phyloP scores from a whole-genome alignment of 2,797 vertebrate species.

The Rallus crepitans region DNA sequence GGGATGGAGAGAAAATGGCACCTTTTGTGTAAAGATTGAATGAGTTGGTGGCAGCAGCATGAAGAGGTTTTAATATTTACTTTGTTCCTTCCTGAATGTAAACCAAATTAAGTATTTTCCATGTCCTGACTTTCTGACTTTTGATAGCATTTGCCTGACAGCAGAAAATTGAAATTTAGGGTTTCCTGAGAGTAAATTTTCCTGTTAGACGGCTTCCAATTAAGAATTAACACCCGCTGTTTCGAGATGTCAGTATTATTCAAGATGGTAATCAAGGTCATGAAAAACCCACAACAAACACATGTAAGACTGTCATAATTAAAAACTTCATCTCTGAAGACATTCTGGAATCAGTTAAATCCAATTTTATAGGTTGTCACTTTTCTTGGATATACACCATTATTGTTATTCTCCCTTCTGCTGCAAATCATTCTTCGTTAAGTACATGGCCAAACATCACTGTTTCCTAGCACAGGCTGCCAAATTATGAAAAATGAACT shows the following conservation, averaged over 20 bases:
- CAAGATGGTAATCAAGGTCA: background rate
- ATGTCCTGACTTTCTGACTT: background rate
- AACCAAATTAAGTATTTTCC: background rate
- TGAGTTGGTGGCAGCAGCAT: background rate
- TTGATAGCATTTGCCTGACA: background rate
- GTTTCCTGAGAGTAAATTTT: background rate
- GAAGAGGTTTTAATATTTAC: background rate
- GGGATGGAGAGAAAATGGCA: background rate
- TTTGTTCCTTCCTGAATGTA: background rate
- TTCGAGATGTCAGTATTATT: background rate
- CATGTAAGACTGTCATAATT: background rate
- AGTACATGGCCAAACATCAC: background rate
- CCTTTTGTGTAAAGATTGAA: background rate
- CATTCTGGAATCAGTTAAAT: background rate
- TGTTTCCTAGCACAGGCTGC: background rate
- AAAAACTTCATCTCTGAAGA: background rate
- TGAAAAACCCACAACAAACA: background rate
- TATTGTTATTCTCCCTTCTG: background rate
- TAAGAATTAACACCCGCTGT: background rate
- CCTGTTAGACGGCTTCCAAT: background rate
- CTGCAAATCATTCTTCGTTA: background rate
- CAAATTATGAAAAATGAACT: background rate
- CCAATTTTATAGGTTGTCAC: background rate
- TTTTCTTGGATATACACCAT: background rate
- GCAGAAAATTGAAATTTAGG: background rate